Evolutionary conservation across 2,888 invertebrate species (phyloP).

Genomic region (Diploptera punctata): DNA sequence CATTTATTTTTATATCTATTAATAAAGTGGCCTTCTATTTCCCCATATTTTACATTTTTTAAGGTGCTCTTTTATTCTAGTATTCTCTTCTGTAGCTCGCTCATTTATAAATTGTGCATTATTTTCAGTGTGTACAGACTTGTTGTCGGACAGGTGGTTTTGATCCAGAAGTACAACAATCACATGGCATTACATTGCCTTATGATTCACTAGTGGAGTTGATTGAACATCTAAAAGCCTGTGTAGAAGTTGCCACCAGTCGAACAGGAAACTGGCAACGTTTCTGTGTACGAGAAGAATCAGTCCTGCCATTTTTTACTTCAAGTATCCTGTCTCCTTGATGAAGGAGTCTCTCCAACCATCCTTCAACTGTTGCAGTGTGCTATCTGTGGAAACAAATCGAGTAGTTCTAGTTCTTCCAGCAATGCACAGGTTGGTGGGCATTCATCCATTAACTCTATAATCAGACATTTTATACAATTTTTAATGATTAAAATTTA

Average conservation of each 20-base stretch:
- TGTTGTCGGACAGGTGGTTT: constrained; percentile 64
- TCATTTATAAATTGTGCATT: too few relatives aligned
- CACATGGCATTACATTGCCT: constrained; percentile 65
- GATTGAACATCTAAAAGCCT: constrained; percentile 94
- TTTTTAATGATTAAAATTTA: too few relatives aligned
- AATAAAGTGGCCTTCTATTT: too few relatives aligned
- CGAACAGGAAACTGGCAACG: constrained; percentile 96
- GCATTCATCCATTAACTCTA: too few relatives aligned
- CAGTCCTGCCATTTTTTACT: constrained; percentile 83
- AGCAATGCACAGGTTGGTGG: neutral
- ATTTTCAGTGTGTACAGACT: constrained; percentile 58
- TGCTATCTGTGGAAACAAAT: constrained; percentile 71
- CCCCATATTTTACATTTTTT: too few relatives aligned
- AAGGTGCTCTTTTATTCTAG: too few relatives aligned
- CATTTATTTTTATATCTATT: constrained; percentile 6
- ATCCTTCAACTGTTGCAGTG: constrained; percentile 89
- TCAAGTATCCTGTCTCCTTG: constrained; percentile 79
- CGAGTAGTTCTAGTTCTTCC: neutral
- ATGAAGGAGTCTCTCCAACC: constrained; percentile 90
- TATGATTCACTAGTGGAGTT: constrained; percentile 93
- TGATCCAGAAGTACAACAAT: constrained; percentile 55
- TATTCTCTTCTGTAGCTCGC: too few relatives aligned
- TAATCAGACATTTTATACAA: too few relatives aligned
- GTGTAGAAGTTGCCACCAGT: constrained; percentile 89
- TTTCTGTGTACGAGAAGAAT: constrained; percentile 78